Percentiles rank a stretch among this genome's conserved stretches.
phyloP scores from a whole-genome alignment of 2,888 invertebrate species.

The Calameuta idolon region DNA sequence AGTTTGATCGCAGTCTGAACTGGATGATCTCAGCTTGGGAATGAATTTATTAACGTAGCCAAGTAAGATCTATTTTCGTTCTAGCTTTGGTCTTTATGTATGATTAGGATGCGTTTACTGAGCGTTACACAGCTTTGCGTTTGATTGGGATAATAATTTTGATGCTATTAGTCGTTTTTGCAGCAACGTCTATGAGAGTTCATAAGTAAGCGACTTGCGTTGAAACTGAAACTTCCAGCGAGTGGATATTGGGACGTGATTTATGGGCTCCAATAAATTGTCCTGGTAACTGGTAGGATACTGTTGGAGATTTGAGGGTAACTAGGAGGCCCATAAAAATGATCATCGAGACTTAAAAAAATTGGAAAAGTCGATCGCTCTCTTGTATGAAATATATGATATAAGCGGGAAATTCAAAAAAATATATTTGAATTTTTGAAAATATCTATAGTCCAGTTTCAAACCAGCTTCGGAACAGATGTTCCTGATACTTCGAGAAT shows the following conservation, averaged over 20 bases:
- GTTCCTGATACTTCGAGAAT: not conserved
- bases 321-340: not conserved
- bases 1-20: not conserved
- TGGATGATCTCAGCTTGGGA: not conserved
- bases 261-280: not conserved
- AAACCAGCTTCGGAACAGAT: not conserved
- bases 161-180: not conserved
- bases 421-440: too few relatives aligned
- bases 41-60: slow-evolving; percentile 1
- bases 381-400: too few relatives aligned
- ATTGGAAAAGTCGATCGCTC: too few relatives aligned
- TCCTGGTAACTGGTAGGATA: not conserved
- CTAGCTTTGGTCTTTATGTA: slow-evolving; percentile 13
- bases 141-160: slow-evolving; percentile 3
- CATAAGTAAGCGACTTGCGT: not conserved
- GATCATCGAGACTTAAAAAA: too few relatives aligned
- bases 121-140: slow-evolving; percentile 12
- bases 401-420: too few relatives aligned
- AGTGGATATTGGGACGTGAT: not conserved
- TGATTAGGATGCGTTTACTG: slow-evolving; percentile 13
- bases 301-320: not conserved
- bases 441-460: too few relatives aligned
- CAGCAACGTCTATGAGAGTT: not conserved
- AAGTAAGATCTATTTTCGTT: slow-evolving; percentile 16
- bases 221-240: not conserved